These are phyloP conservation scores for Pedicia rivosa DNA, from an alignment of 2,888 invertebrate genomes.

Conservation along the genomic window DNA sequence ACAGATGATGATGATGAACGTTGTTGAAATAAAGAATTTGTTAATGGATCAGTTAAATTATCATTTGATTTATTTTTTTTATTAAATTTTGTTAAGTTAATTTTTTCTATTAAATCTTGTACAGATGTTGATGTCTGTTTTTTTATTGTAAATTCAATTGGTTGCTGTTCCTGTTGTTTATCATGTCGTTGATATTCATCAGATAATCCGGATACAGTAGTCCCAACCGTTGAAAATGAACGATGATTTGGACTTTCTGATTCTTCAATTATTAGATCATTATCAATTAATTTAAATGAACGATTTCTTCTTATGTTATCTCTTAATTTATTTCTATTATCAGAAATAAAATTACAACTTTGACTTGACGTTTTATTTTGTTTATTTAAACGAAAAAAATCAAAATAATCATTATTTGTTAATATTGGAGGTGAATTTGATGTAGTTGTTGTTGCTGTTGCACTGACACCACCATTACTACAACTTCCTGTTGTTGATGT, in stretches of 20 bases:
- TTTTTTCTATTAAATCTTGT: conserved; percentile 12
- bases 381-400: not conserved
- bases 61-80: not conserved
- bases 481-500: not conserved
- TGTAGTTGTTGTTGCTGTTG: not conserved
- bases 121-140: conserved; percentile 13
- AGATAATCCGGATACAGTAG: too few species aligned
- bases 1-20: too few species aligned
- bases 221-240: not conserved
- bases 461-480: not conserved
- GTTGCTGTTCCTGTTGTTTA: not conserved
- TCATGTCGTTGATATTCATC: too few species aligned
- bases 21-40: too few species aligned
- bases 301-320: conserved; percentile 15
- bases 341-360: conserved; percentile 6
- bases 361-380: conserved; percentile 6
- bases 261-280: conserved; percentile 10
- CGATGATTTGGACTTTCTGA: conserved; percentile 5
- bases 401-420: not conserved
- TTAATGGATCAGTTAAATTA: not conserved
- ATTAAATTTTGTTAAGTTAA: conserved; percentile 6
- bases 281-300: conserved; percentile 13
- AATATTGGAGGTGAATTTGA: not conserved
- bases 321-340: conserved; percentile 12
- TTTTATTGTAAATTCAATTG: not conserved